phyloP scores from a whole-genome alignment of 2,113 vertebrate species.

The Pomatostomus ruficeps region DNA sequence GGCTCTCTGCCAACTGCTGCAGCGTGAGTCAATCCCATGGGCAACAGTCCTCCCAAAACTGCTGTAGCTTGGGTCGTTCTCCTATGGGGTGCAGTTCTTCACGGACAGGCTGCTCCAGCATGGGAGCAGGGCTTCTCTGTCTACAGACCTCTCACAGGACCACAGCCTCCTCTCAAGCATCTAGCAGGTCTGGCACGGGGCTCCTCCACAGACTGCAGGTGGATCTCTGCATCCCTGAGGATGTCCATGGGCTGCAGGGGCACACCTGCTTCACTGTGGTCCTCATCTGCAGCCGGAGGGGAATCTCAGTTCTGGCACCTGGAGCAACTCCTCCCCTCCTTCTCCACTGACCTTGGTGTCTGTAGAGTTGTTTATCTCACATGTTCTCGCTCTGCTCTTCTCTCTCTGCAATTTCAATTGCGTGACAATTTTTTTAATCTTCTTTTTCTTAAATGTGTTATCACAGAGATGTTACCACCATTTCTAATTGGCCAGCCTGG shows the following conservation, averaged over 20 bases:
- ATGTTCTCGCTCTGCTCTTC: neutral
- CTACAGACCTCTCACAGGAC: neutral
- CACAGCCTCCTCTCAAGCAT: no score
- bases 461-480: neutral
- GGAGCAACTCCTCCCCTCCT: neutral
- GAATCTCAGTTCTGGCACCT: neutral
- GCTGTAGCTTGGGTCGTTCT: neutral
- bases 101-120: neutral
- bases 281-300: no score
- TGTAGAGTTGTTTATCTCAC: neutral
- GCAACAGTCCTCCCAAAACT: neutral
- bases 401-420: no score
- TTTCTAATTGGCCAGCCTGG: neutral
- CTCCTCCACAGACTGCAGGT: neutral
- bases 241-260: neutral
- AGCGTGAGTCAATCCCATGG: neutral
- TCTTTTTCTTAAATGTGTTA: neutral
- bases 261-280: neutral
- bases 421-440: accelerated
- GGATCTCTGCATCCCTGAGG: accelerated
- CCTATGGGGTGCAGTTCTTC: neutral
- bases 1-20: neutral
- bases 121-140: neutral
- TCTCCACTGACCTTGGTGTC: neutral
- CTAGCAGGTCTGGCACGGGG: no score